A percentile compares a stretch with the other conserved stretches of the same genome.
Evolutionary conservation across 2,113 vertebrate species (phyloP).

Genomic region (Sardina pilchardus): DNA sequence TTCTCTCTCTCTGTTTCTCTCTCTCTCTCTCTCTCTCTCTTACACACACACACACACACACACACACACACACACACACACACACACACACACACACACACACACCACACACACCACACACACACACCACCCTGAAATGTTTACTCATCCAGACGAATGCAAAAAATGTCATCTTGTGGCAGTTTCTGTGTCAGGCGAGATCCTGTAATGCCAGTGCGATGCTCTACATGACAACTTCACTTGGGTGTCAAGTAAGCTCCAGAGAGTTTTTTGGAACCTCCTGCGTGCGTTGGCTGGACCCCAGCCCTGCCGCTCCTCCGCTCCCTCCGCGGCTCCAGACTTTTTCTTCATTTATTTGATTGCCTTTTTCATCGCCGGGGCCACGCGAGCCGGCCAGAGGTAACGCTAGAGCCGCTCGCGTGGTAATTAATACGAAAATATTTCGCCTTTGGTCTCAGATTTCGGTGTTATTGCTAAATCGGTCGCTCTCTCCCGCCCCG

Average conservation of each 20-base stretch:
- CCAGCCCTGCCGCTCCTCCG: not conserved
- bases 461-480: slow-evolving; percentile 78
- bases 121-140: slow-evolving; percentile 29
- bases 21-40: not conserved
- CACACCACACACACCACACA: slow-evolving; percentile 17
- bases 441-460: slow-evolving; percentile 74
- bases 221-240: slow-evolving; percentile 55
- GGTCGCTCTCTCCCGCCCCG: slow-evolving; percentile 45
- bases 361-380: slow-evolving; percentile 57
- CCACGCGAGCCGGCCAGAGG: slow-evolving; percentile 50
- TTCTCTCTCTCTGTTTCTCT: not conserved
- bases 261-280: slow-evolving; percentile 45
- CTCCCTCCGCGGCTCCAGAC: slow-evolving; percentile 38
- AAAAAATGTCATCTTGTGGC: slow-evolving; percentile 45
- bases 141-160: slow-evolving; percentile 47
- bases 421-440: slow-evolving; percentile 80
- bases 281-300: not conserved
- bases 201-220: slow-evolving; percentile 39
- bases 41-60: not conserved
- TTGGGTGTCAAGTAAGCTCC: slow-evolving; percentile 55
- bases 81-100: not conserved
- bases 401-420: slow-evolving; percentile 62
- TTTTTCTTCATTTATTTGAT: slow-evolving; percentile 61
- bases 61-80: not conserved
- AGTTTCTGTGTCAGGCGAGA: slow-evolving; percentile 47